Conservation (phyloP, 2,797 vertebrate species). For the Chelonia mydas region DNA sequence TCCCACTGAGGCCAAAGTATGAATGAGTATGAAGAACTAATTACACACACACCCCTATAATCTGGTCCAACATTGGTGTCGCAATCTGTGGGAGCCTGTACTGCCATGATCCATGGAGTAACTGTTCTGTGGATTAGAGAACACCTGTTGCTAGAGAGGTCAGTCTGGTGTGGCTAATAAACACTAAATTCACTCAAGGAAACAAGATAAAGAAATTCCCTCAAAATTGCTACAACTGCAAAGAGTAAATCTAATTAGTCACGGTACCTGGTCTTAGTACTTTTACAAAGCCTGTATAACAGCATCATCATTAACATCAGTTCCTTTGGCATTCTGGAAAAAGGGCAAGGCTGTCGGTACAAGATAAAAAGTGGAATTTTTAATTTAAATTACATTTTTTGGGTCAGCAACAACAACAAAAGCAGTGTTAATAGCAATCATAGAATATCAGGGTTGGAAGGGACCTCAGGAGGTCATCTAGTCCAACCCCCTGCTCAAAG, state of each 20-base stretch:
- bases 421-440: conserved; percentile 8
- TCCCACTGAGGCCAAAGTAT: background rate
- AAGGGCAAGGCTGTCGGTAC: background rate
- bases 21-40: background rate
- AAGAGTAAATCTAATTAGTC: background rate
- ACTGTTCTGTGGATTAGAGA: background rate
- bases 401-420: background rate
- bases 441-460: too few species aligned
- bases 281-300: background rate
- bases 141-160: background rate
- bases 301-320: background rate
- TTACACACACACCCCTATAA: background rate
- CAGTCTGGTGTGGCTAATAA: background rate
- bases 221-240: background rate
- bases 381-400: background rate
- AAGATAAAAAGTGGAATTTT: background rate
- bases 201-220: background rate
- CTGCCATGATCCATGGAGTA: background rate
- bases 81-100: background rate
- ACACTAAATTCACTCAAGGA: background rate
- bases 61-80: background rate
- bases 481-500: too few species aligned
- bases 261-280: background rate
- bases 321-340: background rate
- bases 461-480: too few species aligned